Percentiles rank a stretch among this genome's conserved stretches.
phyloP scores from a whole-genome alignment of 2,113 vertebrate genomes.

The Seriola rivoliana region DNA sequence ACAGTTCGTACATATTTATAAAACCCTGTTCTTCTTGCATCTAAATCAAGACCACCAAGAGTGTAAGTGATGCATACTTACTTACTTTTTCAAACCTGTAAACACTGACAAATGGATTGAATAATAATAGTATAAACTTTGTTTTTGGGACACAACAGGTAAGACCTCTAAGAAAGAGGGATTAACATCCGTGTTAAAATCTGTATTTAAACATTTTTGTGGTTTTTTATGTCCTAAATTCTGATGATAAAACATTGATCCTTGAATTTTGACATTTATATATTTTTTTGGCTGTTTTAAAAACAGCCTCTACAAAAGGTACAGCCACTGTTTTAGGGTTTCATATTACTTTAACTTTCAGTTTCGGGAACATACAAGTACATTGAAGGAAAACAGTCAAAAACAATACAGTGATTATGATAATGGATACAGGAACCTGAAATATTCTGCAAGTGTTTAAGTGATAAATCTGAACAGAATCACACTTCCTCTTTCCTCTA shows the following conservation, averaged over 20 bases:
- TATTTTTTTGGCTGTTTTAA: neutral
- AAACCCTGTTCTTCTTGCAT: neutral
- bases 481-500: no score
- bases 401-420: no score
- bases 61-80: slow-evolving; percentile 45
- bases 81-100: slow-evolving; percentile 10
- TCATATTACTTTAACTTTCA: neutral
- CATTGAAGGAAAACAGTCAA: no score
- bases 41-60: slow-evolving; percentile 28
- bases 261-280: neutral
- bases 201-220: neutral
- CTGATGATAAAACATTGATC: neutral
- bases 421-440: neutral
- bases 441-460: no score
- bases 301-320: neutral
- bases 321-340: neutral
- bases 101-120: neutral
- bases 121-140: no score
- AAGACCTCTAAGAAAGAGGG: no score
- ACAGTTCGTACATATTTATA: neutral
- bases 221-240: neutral
- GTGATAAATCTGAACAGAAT: neutral
- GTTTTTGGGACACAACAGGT: no score
- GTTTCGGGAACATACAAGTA: neutral
- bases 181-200: neutral